Conservation (phyloP, 2,113 vertebrate species). For the Xiphophorus maculatus region DNA sequence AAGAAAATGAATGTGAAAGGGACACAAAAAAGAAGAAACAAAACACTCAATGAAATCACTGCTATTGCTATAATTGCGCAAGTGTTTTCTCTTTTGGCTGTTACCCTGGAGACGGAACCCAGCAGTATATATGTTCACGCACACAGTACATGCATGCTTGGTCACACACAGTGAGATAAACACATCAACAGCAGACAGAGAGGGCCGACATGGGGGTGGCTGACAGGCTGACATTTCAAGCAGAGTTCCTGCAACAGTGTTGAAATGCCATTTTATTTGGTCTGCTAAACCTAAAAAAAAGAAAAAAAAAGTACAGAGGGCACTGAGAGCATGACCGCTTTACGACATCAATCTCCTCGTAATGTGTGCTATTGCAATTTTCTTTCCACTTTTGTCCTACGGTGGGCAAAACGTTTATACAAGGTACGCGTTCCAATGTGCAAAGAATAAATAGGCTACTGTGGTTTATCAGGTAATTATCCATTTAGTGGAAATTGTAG, state of each 20-base stretch:
- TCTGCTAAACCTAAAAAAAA: constrained; percentile 54
- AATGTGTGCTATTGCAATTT: not conserved
- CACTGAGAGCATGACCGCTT: constrained; percentile 7
- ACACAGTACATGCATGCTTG: constrained; percentile 19
- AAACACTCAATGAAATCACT: not conserved
- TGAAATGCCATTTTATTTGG: constrained; percentile 70
- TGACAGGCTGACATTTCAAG: constrained; percentile 73
- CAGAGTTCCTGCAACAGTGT: constrained; percentile 44
- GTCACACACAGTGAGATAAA: constrained; percentile 28
- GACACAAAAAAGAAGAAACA: not conserved
- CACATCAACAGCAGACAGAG: constrained; percentile 35
- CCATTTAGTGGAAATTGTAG: too few relatives aligned
- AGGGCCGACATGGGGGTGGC: constrained; percentile 29
- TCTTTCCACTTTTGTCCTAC: not conserved
- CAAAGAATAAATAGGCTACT: too few relatives aligned
- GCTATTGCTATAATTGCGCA: constrained; percentile 15
- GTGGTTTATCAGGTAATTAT: too few relatives aligned
- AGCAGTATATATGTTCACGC: constrained; percentile 10
- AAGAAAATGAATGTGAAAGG: not conserved
- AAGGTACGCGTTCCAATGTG: too few relatives aligned
- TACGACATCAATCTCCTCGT: not conserved
- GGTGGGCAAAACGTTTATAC: too few relatives aligned
- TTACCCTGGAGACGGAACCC: constrained; percentile 56
- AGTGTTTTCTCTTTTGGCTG: constrained; percentile 26
- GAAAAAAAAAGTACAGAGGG: constrained; percentile 38